Evolutionary conservation across 2,888 invertebrate species (phyloP), one percentile per base, ranked within the genome.

Genomic region (Exephanes ischioxanthus): DNA sequence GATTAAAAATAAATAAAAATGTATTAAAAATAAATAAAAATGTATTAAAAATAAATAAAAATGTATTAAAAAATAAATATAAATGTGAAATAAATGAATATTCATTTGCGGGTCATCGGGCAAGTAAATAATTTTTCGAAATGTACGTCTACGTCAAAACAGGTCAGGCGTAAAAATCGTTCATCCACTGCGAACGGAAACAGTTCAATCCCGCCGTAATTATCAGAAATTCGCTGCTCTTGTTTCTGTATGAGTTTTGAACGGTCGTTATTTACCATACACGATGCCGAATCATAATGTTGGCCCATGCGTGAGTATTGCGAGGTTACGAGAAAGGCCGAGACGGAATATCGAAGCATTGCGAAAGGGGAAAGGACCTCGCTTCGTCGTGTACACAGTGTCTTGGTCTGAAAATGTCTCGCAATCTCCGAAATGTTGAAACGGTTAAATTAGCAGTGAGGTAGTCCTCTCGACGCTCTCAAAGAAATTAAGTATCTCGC

Each of bases 311-410:
- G 30, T 30, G 61, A 16, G 61, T 72, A 26, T 72, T 33, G 75
- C 45, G 61, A 45, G 61, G 22, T 48, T 48, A 7, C 37, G 67
- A 67, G n/a, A 11, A 30, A 48, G 37, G 48, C 63, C 45, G 75
- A 45, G 30, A 37, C 63, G 66, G 79, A 80, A 71, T 73, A 71
- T 72, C 16, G 73, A 89, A 89, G 84, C 86, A 87, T 81, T 87
- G 82, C 88, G 90, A 90, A 90, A 90, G 90, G 90, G 90, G 89
- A 89, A 90, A 90, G 89, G 90, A 89, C 67, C 78, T 68, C 78
- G 77, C 51, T 30, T 26, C 30, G 51, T 19, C 22, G 75, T 66
- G 61, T 33, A 16, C 26, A 48, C 37, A 63, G 48, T n/a, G 63
- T 63, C 61, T 14, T 14, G n/a, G 45, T 66, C 51, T 51, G 6